phyloP scores from a whole-genome alignment of 2,888 invertebrate species.

The Parnassius glacialis region DNA sequence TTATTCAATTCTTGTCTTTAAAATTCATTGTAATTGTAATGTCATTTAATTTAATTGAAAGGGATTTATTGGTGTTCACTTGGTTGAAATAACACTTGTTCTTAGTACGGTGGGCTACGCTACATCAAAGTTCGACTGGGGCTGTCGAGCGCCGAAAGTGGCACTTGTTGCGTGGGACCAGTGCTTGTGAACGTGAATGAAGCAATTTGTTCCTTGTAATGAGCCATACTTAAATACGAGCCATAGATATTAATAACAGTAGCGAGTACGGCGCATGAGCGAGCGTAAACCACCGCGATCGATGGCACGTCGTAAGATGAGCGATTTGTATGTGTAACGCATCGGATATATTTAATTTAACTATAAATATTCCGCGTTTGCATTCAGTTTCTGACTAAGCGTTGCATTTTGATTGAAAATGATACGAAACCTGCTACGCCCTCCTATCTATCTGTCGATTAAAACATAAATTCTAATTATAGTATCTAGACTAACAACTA shows the following conservation, averaged over 20 bases:
- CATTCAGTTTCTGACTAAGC: background rate
- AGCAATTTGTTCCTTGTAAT: constrained; percentile 57
- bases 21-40: background rate
- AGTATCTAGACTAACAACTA: background rate
- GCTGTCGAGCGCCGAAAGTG: constrained; percentile 46
- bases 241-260: constrained; percentile 41
- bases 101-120: constrained; percentile 1
- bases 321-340: constrained; percentile 10
- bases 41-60: background rate
- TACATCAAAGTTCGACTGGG: constrained; percentile 22
- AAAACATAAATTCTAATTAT: background rate
- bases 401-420: background rate
- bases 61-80: background rate
- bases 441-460: background rate
- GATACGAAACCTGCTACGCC: background rate
- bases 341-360: constrained; percentile 12
- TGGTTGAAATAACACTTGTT: constrained; percentile 14
- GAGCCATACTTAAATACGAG: constrained; percentile 34
- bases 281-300: constrained; percentile 8
- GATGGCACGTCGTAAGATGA: constrained; percentile 11
- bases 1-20: background rate
- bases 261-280: constrained; percentile 31
- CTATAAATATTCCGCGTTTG: constrained; percentile 16
- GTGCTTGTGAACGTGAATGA: constrained; percentile 56
- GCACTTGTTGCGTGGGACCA: constrained; percentile 69